A percentile compares a stretch with the other conserved stretches of the same genome.
phyloP scores from a whole-genome alignment of 2,113 vertebrate species.

The Heliornis fulica region DNA sequence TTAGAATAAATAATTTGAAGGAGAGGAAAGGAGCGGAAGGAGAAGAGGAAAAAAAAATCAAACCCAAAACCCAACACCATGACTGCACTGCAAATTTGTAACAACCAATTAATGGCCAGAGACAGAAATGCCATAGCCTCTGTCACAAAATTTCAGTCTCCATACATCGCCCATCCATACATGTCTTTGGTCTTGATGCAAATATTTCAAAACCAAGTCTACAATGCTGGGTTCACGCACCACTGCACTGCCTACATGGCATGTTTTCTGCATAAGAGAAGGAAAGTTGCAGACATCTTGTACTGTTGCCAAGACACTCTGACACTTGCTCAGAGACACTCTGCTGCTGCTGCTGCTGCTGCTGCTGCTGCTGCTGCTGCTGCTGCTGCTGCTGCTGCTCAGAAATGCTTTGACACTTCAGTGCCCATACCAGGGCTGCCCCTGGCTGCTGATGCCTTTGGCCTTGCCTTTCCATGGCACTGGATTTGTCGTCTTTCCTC shows the following conservation, averaged over 20 bases:
- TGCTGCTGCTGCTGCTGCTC: neutral
- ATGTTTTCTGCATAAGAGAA: conserved; percentile 36
- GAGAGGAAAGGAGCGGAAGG: neutral
- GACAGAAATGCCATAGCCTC: conserved; percentile 55
- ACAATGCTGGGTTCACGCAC: conserved; percentile 34
- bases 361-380: neutral
- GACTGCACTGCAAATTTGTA: conserved; percentile 73
- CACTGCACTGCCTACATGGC: conserved; percentile 48
- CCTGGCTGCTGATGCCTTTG: neutral
- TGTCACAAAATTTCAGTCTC: conserved; percentile 41
- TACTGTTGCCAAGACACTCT: conserved; percentile 60
- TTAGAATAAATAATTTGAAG: conserved; percentile 68
- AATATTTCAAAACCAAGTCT: conserved; percentile 35
- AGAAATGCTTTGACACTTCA: neutral
- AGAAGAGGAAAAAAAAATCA: neutral
- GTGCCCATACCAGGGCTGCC: neutral
- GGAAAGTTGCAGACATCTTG: conserved; percentile 54
- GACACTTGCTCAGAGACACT: conserved; percentile 28
- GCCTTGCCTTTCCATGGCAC: neutral
- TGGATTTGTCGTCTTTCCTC: neutral
- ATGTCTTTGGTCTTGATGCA: conserved; percentile 31
- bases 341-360: neutral
- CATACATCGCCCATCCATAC: neutral
- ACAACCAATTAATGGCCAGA: conserved; percentile 73
- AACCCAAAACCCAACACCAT: neutral